Conservation (phyloP, 2,113 vertebrate genomes). For the Stercorarius parasiticus region DNA sequence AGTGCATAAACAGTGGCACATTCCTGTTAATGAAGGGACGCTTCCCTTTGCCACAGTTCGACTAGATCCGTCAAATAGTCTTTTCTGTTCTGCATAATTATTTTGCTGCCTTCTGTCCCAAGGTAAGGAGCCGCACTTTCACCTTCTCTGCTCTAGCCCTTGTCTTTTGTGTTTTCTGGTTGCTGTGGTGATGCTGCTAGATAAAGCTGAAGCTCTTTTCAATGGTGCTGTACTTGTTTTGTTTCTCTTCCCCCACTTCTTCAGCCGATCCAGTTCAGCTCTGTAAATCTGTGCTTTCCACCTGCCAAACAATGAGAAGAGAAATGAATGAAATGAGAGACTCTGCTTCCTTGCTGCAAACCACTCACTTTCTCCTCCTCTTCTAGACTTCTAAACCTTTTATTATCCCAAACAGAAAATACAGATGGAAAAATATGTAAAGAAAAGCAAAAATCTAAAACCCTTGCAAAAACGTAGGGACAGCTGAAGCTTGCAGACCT, state of each 20-base stretch:
- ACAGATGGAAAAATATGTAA: neutral
- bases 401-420: neutral
- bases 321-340: slow-evolving; percentile 19
- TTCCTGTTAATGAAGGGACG: slow-evolving; percentile 63
- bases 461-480: neutral
- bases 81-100: slow-evolving; percentile 68
- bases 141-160: slow-evolving; percentile 13
- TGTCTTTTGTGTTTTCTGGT: slow-evolving; percentile 57
- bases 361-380: neutral
- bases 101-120: slow-evolving; percentile 52
- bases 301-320: slow-evolving; percentile 71
- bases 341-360: neutral
- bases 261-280: slow-evolving; percentile 42
- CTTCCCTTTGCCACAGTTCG: slow-evolving; percentile 51
- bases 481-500: neutral
- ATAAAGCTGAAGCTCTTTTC: slow-evolving; percentile 51
- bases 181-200: slow-evolving; percentile 65
- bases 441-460: slow-evolving; percentile 10
- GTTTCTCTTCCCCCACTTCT: slow-evolving; percentile 58
- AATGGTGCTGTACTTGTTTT: neutral
- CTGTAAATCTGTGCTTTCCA: slow-evolving; percentile 62
- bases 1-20: slow-evolving; percentile 49
- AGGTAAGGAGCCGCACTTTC: slow-evolving; percentile 22
- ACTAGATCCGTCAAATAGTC: slow-evolving; percentile 4
- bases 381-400: neutral